Evolutionary conservation across 2,113 vertebrate genomes (phyloP), one percentile per base, ranked within the genome.

Genomic region (Falcunculus frontatus): DNA sequence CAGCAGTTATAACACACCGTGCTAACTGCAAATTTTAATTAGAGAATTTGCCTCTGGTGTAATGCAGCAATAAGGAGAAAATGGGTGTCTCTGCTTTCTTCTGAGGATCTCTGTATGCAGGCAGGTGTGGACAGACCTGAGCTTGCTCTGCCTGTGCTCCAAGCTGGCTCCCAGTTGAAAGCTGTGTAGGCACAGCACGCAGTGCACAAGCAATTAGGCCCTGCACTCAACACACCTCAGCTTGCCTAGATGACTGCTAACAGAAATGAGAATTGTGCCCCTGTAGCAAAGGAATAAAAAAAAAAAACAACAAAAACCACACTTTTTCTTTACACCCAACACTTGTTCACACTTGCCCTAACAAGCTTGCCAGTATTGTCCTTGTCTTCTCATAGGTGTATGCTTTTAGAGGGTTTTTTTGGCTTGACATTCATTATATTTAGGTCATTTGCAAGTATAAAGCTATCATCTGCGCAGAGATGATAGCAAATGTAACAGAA

Each of bases 91-190:
- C 87, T 89, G 49, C 85, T 75, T 64, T 90, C 77, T 90, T 89
- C 80, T 90, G n/a, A 87, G 49, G 64, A 44, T 46, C 37, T 64
- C 52, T 70, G 25, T 9, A 25, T 1, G 50, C 41, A 91, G 95
- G 74, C 96, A 97, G 93, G 95, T 91, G 90, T 20, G 35, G 94
- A 46, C 95, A 97, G 93, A 94, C 41, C 84, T 53, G 26, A 95
- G 84, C 89, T 89, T 94, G 90, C 85, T 91, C 52, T 78, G 89
- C 77, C 52, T 70, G 37, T 4, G 55, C 32, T 92, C 89, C 10
- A 6, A 81, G 46, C 87, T 93, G 85, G 83, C 92, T 96, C 73
- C 50, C 9, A 7, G 39, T 59, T 89, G 64, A 86, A 91, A 95
- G 83, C 64, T 44, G 56, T 62, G 68, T 10, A 47, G 64, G 68